Evolutionary conservation across 2,888 invertebrate genomes (phyloP).

Genomic region (Keiferia lycopersicella): DNA sequence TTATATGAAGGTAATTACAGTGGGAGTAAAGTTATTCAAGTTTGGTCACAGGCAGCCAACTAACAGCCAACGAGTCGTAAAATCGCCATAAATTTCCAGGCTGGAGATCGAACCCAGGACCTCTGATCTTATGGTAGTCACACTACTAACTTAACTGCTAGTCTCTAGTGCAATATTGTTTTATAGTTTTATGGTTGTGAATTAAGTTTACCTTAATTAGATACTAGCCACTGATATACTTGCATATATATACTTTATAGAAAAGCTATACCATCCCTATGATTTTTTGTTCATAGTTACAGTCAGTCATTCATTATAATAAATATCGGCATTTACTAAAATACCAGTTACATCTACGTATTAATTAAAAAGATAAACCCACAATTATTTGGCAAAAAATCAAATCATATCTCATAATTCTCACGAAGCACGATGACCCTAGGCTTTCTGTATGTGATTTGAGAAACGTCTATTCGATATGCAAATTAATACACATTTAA

Average conservation of each 20-base stretch:
- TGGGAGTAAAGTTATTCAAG: neutral
- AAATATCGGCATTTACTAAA: neutral
- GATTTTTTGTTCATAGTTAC: neutral
- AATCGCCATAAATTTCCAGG: neutral
- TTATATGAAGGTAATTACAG: too few relatives aligned
- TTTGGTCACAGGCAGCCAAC: neutral
- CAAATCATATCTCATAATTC: constrained; percentile 40
- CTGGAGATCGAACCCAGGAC: neutral
- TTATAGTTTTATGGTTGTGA: too few relatives aligned
- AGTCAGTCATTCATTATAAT: neutral
- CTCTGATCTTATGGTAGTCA: neutral
- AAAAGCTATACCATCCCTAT: neutral
- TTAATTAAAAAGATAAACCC: constrained; percentile 8
- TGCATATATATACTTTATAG: too few relatives aligned
- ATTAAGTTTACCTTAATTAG: too few relatives aligned
- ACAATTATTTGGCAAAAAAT: neutral
- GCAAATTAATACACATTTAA: constrained; percentile 66
- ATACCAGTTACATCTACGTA: neutral
- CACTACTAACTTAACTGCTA: neutral
- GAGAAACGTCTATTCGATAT: constrained; percentile 58
- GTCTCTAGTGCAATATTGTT: too few relatives aligned
- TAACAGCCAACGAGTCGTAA: neutral
- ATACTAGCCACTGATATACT: too few relatives aligned
- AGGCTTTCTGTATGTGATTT: constrained; percentile 52
- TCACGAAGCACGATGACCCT: constrained; percentile 62